Base-by-base conservation (phyloP, 2,888 invertebrate genomes). In the Caenorhabditis sp. region DNA sequence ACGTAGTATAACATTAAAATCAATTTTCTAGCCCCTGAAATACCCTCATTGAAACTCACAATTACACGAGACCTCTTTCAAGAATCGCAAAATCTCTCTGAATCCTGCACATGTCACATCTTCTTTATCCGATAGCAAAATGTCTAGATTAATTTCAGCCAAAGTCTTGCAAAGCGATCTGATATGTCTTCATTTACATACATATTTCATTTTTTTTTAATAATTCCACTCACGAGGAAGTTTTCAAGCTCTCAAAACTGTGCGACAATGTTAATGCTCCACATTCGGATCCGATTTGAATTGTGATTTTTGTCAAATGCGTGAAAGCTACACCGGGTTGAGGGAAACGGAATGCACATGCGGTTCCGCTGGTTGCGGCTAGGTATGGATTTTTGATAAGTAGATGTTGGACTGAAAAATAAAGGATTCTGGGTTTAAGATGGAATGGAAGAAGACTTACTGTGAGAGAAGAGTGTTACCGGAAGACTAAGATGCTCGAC, bases 61-160 rank as follows among this genome's bases (percentile, higher is more conserved):
- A 7, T 67, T 52, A 69, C 67, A 65, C 1, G 76, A 66, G 12
- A 74, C 67, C 59, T 80, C 76, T n/a, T 73, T 73, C n/a, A 80
- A 26, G 36, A 74, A 77, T 7, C 76, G 59, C 1, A 76, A 38
- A 31, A 80, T 66, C 43, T 77, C 77, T 43, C 77, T 64, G 54
- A 80, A 71, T 12, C 80, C 77, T n/a, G 77, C 77, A 70, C 73
- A 73, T 8, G 76, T 80, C 4, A 77, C 77, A 23, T 67, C 65
- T 59, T 77, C 80, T 12, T 64, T 69, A 23, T 80, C 77, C 0
- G 73, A 69, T 1, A 80, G 56, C 1, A 57, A 50, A 10, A 80
- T 57, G 14, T 69, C 69, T 20, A 80, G 8, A 60, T 76, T 72
- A 38, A 80, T 69, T 58, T 70, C 73, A 12, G 66, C 21, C n/a